Evolutionary conservation across 2,888 invertebrate genomes (phyloP).

Genomic region (Loripinus fragilis): DNA sequence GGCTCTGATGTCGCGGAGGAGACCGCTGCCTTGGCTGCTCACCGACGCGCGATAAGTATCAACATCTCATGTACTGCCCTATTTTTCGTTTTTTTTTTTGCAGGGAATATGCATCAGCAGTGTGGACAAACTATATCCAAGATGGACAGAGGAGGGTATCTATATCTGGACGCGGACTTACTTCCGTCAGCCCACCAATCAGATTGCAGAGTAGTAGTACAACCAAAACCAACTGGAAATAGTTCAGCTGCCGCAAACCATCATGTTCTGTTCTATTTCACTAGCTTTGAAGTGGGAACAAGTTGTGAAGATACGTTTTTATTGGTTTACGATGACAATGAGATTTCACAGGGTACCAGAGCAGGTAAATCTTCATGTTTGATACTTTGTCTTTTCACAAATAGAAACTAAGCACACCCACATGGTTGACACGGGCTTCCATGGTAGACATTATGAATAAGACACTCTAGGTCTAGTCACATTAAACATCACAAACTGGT

Average conservation of each 20-base stretch:
- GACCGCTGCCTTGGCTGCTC: too few species aligned
- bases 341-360: too few species aligned
- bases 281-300: not conserved
- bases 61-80: too few species aligned
- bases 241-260: not conserved
- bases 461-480: too few species aligned
- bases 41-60: too few species aligned
- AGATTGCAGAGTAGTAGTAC: constrained; percentile 1
- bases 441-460: too few species aligned
- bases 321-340: not conserved
- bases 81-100: not conserved
- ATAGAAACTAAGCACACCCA: too few species aligned
- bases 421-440: too few species aligned
- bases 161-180: not conserved
- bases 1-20: too few species aligned
- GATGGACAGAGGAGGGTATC: not conserved
- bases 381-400: too few species aligned
- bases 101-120: not conserved
- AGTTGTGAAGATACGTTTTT: not conserved
- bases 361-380: too few species aligned
- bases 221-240: not conserved
- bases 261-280: not conserved
- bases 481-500: too few species aligned
- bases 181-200: not conserved
- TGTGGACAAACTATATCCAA: not conserved